Conservation (phyloP, 1,140 invertebrate genomes). For the Hypothenemus hampei region DNA sequence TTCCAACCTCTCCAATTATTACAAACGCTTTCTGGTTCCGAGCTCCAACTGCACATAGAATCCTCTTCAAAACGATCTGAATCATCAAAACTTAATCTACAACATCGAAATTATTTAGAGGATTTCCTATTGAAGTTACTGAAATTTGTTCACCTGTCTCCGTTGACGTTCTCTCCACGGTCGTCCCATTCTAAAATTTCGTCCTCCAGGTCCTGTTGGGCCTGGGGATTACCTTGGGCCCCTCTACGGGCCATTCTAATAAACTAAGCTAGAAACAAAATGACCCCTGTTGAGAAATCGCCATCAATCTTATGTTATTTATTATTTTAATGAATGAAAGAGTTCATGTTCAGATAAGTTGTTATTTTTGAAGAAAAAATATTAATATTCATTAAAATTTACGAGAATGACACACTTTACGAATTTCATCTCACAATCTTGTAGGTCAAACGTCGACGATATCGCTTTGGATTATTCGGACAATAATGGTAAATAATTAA, state of each 20-base stretch:
- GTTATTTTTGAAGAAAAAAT: no score
- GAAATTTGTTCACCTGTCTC: constrained; percentile 8
- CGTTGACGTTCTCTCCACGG: constrained; percentile 55
- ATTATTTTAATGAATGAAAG: no score
- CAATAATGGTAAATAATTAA: no score
- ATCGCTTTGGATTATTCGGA: no score
- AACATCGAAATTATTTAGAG: not conserved
- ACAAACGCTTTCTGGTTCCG: constrained; percentile 90
- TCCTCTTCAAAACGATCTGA: constrained; percentile 97
- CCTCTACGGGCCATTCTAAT: constrained; percentile 30
- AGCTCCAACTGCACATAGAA: constrained; percentile 94
- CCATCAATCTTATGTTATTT: no score
- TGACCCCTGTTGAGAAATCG: no score
- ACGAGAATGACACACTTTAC: no score
- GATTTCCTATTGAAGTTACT: not conserved
- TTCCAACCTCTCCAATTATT: constrained; percentile 98
- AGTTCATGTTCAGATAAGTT: no score
- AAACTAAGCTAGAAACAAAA: not conserved
- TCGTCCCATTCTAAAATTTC: constrained; percentile 67
- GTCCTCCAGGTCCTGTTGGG: constrained; percentile 31
- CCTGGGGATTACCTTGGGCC: constrained; percentile 41
- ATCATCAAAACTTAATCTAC: constrained; percentile 89
- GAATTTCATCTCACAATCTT: no score
- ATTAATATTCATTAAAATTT: no score
- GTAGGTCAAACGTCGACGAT: no score